These are phyloP conservation scores for Rhinogobius similis DNA, from an alignment of 2,113 vertebrate species.

Conservation along the genomic window DNA sequence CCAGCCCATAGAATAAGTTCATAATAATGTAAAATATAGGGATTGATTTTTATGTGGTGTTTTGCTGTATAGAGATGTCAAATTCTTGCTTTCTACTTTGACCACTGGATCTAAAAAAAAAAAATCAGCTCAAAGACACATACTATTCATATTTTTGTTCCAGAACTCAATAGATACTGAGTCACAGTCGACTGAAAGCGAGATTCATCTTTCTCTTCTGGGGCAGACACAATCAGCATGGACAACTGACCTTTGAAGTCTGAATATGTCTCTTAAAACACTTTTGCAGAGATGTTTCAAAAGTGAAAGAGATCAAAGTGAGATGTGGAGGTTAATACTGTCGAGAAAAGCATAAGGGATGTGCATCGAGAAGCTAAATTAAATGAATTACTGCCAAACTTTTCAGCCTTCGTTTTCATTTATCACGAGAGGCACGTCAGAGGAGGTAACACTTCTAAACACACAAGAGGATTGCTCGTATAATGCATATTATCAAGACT, in stretches of 20 bases:
- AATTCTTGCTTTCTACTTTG: neutral
- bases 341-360: neutral
- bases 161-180: neutral
- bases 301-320: neutral
- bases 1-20: too few species aligned
- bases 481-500: constrained; percentile 1
- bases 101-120: neutral
- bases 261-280: constrained; percentile 19
- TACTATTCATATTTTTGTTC: neutral
- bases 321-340: constrained; percentile 9
- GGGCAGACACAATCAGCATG: constrained; percentile 12
- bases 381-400: neutral
- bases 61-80: neutral
- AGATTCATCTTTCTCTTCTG: constrained; percentile 16
- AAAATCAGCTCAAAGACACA: neutral
- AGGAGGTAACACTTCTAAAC: neutral
- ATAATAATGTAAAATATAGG: neutral
- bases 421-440: neutral
- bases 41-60: neutral
- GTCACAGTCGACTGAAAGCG: constrained; percentile 18
- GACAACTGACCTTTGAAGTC: constrained; percentile 47
- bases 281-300: constrained; percentile 12
- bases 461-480: neutral
- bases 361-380: neutral
- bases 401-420: neutral